These are phyloP conservation scores for Lerista edwardsae DNA, from an alignment of 2,797 vertebrate species.

Conservation along the genomic window DNA sequence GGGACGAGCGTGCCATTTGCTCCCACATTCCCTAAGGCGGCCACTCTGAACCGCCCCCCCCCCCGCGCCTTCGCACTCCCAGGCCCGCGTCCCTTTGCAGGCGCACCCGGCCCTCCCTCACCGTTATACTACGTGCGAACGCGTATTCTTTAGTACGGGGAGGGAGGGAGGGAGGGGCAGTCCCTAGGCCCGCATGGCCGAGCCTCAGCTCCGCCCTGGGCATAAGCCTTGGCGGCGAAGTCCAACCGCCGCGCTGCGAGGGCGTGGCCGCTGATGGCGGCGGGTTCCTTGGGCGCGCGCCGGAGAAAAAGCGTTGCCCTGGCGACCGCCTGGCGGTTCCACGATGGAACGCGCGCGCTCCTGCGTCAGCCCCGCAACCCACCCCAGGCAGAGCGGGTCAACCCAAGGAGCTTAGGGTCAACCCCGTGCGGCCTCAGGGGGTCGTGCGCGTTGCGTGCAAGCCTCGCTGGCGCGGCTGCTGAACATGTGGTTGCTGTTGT, in stretches of 20 bases:
- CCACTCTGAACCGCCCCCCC: too few species aligned
- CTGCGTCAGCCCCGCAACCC: too few species aligned
- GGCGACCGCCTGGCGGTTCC: not conserved
- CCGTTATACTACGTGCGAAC: not conserved
- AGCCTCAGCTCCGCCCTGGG: not conserved
- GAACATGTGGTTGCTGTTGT: too few species aligned
- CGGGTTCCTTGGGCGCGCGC: not conserved
- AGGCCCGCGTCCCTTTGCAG: not conserved
- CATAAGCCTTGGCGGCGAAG: not conserved
- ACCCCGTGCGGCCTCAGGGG: too few species aligned
- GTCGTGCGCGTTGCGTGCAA: too few species aligned
- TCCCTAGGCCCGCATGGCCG: not conserved
- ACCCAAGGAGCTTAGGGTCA: too few species aligned
- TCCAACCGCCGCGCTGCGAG: not conserved
- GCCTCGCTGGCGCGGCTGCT: too few species aligned
- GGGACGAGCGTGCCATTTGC: not conserved
- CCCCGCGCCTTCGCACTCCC: not conserved
- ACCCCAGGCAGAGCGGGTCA: too few species aligned
- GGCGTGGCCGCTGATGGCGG: not conserved
- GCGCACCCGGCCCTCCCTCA: not conserved
- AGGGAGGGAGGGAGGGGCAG: not conserved
- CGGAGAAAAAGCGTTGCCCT: not conserved
- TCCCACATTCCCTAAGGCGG: not conserved
- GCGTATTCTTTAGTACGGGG: not conserved
- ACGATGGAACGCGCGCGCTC: not conserved